Conservation (phyloP, 2,797 vertebrate genomes). For the Macropus fuliginosus region DNA sequence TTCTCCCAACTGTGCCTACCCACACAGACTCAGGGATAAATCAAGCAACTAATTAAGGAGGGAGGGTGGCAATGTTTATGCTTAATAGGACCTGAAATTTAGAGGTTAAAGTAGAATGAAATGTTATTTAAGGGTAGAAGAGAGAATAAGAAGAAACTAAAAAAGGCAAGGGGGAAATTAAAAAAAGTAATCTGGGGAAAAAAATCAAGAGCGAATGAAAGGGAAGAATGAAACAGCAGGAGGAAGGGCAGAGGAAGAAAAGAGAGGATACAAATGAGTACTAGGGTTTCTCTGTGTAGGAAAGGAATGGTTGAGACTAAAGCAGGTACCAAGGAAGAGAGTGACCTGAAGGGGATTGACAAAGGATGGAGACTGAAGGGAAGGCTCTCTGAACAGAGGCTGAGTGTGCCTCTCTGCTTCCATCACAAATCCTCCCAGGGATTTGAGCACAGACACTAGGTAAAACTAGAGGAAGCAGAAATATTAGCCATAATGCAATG, state of each 20-base stretch:
- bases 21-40: neutral
- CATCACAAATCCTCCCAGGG: neutral
- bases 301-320: neutral
- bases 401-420: neutral
- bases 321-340: neutral
- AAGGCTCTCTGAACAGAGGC: neutral
- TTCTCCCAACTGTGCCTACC: neutral
- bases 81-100: neutral
- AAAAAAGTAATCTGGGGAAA: neutral
- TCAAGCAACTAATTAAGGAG: neutral
- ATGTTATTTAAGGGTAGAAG: neutral
- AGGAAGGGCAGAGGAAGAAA: neutral
- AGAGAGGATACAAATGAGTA: neutral
- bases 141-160: neutral
- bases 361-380: neutral
- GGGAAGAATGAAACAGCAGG: neutral
- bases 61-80: neutral
- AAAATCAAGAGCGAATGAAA: neutral
- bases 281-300: neutral
- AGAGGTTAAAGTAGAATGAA: neutral
- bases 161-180: neutral
- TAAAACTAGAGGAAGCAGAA: neutral
- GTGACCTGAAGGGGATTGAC: neutral
- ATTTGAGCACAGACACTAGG: neutral
- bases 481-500: neutral